phyloP scores from a whole-genome alignment of 2,113 vertebrate genomes.

The Oophaga pumilio region DNA sequence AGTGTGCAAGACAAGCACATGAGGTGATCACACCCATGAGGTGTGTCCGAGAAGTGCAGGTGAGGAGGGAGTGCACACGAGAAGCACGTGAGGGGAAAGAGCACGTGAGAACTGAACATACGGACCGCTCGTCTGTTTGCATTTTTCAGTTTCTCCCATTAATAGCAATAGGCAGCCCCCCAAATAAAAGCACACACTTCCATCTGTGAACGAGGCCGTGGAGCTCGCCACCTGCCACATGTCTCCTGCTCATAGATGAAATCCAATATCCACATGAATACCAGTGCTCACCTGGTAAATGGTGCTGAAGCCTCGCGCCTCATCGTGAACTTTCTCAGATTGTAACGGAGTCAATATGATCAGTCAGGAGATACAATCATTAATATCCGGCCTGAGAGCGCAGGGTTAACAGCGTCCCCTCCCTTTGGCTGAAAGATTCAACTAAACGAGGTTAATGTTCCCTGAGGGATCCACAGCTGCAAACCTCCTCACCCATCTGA shows the following conservation, averaged over 20 bases:
- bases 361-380: background rate
- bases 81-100: no score
- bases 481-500: conserved; percentile 9
- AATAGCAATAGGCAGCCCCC: no score
- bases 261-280: background rate
- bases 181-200: no score
- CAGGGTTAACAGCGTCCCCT: background rate
- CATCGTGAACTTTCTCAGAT: background rate
- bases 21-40: no score
- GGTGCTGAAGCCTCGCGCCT: background rate
- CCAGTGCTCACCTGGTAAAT: background rate
- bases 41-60: no score
- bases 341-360: background rate
- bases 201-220: no score
- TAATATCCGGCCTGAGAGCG: background rate
- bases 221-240: no score
- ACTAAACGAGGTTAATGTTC: background rate
- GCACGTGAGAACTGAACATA: no score
- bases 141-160: no score
- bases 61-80: no score
- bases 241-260: background rate
- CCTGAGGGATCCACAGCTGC: conserved; percentile 8
- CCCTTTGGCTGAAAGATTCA: background rate
- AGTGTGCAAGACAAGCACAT: no score
- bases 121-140: no score